Conservation (phyloP, 1,140 invertebrate species). For the Araneus ventricosus region DNA sequence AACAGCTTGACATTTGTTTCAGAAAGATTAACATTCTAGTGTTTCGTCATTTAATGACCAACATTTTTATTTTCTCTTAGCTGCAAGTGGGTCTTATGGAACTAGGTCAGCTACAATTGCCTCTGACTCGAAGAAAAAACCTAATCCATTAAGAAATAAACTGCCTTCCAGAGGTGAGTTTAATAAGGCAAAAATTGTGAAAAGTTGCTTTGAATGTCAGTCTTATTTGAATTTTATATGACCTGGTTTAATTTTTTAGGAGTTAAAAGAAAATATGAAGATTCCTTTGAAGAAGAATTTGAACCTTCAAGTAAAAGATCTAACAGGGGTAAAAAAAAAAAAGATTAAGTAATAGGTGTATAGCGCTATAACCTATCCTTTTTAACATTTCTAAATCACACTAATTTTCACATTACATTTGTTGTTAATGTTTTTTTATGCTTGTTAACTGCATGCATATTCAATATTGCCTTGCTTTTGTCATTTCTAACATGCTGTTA, state of each 20-base stretch:
- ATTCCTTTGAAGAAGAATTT: constrained; percentile 71
- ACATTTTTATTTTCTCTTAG: constrained; percentile 30
- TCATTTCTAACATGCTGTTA: neutral
- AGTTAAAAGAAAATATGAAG: constrained; percentile 64
- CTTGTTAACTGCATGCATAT: neutral
- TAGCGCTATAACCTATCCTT: no score
- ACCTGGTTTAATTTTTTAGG: neutral
- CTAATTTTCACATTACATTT: no score
- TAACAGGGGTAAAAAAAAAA: constrained; percentile 12
- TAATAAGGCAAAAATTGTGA: neutral
- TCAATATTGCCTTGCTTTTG: neutral
- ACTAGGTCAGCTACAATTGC: constrained; percentile 57
- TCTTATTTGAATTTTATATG: neutral
- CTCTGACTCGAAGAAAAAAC: constrained; percentile 30
- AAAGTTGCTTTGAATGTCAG: neutral
- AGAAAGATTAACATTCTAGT: no score
- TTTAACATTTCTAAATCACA: no score
- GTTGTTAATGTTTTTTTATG: neutral
- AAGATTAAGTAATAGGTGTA: no score
- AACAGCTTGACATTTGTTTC: no score
- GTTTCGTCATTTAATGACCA: neutral
- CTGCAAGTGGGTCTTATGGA: constrained; percentile 61
- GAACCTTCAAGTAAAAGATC: constrained; percentile 53
- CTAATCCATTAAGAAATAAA: constrained; percentile 61
- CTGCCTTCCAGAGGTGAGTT: constrained; percentile 35